A percentile compares a stretch with the other conserved stretches of the same genome.
phyloP scores from a whole-genome alignment of 2,797 vertebrate species.

The Channa striata region DNA sequence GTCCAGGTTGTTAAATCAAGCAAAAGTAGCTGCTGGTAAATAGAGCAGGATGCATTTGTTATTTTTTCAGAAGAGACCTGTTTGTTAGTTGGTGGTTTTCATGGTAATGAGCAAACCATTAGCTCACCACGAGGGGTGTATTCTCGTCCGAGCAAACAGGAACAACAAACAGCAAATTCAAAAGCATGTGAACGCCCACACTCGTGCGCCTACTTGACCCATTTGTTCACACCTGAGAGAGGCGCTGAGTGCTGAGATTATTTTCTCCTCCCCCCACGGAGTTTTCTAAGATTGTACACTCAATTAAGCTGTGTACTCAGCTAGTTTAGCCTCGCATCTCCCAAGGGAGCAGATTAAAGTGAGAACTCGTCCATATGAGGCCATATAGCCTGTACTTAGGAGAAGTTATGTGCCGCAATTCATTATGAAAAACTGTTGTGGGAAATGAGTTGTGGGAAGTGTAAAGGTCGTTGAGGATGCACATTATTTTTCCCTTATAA shows the following conservation, averaged over 20 bases:
- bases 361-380: background rate
- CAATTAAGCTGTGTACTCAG: conserved; percentile 44
- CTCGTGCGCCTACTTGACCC: conserved; percentile 1
- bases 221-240: conserved; percentile 38
- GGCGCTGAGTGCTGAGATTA: background rate
- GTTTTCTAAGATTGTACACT: conserved; percentile 17
- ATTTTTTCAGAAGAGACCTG: conserved; percentile 4
- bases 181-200: conserved; percentile 6
- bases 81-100: conserved; percentile 13
- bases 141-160: conserved; percentile 3
- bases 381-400: conserved; percentile 6
- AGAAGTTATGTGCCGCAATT: conserved; percentile 1
- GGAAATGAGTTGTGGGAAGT: conserved; percentile 10
- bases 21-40: conserved; percentile 21
- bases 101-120: conserved; percentile 6
- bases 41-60: conserved; percentile 7
- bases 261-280: background rate
- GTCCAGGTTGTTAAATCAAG: conserved; percentile 22
- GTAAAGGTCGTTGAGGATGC: background rate
- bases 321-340: conserved; percentile 44
- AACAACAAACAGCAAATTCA: conserved; percentile 6
- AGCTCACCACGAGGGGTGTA: too few relatives aligned
- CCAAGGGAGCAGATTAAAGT: conserved; percentile 16
- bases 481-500: background rate
- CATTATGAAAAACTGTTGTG: conserved; percentile 24